These are phyloP conservation scores for Alfaro cultratus DNA, from an alignment of 2,797 vertebrate species.

Conservation along the genomic window DNA sequence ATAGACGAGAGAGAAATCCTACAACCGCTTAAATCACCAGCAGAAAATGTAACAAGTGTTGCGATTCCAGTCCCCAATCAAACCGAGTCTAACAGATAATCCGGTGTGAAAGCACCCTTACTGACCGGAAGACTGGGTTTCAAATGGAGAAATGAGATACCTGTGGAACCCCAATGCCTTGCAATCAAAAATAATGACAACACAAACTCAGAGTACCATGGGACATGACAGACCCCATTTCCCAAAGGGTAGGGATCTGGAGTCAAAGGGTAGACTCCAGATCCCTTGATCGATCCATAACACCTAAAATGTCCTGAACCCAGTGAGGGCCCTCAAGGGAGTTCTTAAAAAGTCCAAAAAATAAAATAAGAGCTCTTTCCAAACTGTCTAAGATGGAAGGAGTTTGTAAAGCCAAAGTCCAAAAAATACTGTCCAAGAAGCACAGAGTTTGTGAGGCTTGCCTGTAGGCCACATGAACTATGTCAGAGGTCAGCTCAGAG, in stretches of 20 bases:
- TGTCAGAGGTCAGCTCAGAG: not conserved
- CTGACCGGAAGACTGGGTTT: not conserved
- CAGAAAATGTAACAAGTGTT: no score
- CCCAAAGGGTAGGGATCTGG: no score
- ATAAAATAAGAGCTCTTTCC: no score
- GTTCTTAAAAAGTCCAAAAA: not conserved
- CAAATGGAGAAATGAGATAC: not conserved
- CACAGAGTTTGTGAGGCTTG: not conserved
- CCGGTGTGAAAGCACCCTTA: no score
- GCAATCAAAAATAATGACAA: not conserved
- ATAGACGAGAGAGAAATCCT: no score
- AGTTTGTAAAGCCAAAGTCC: not conserved
- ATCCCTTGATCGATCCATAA: no score
- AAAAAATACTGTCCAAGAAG: not conserved
- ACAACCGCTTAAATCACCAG: no score
- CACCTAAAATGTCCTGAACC: not conserved
- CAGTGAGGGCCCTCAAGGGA: no score
- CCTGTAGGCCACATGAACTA: not conserved
- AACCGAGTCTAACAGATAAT: no score
- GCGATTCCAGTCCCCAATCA: no score
- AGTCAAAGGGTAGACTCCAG: no score
- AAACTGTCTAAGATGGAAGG: not conserved
- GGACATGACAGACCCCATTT: not conserved
- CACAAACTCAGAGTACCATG: not conserved
- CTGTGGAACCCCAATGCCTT: not conserved